Evolutionary conservation across 2,888 invertebrate species (phyloP).

Genomic region (Drosophila lutescens): DNA sequence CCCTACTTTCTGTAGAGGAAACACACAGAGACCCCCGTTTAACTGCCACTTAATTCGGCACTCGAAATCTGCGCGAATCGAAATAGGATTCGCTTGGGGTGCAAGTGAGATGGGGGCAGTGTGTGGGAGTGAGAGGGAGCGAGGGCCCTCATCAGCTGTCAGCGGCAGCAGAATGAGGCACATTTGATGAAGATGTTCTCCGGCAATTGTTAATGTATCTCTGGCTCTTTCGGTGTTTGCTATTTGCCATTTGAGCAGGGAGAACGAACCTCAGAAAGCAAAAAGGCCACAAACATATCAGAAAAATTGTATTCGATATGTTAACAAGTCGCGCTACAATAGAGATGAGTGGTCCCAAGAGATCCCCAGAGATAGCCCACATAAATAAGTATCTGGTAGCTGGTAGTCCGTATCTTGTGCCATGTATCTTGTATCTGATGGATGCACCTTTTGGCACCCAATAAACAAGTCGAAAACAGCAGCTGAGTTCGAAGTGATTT

Average conservation of each 20-base stretch:
- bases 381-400: slow-evolving; percentile 42
- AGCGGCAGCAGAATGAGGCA: slow-evolving; percentile 5
- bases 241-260: slow-evolving; percentile 19
- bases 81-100: not conserved
- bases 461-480: slow-evolving; percentile 41
- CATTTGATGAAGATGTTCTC: slow-evolving; percentile 42
- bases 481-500: slow-evolving; percentile 29
- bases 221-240: slow-evolving; percentile 23
- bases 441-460: slow-evolving; percentile 51
- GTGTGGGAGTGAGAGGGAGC: not conserved
- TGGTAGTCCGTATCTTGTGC: slow-evolving; percentile 21
- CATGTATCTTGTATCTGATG: slow-evolving; percentile 39
- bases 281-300: slow-evolving; percentile 43
- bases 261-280: not conserved
- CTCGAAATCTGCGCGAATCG: slow-evolving; percentile 3
- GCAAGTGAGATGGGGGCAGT: not conserved
- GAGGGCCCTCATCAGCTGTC: slow-evolving; percentile 34
- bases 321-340: slow-evolving; percentile 63
- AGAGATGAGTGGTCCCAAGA: slow-evolving; percentile 25
- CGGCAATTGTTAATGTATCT: slow-evolving; percentile 38
- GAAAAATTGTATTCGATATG: slow-evolving; percentile 60
- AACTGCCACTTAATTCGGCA: slow-evolving; percentile 24
- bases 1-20: not conserved
- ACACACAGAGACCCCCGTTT: not conserved
- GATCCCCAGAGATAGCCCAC: slow-evolving; percentile 47